Percentiles rank a stretch among this genome's conserved stretches.
Conservation (phyloP, 2,113 vertebrate species). For the Brienomyrus brachyistius region DNA sequence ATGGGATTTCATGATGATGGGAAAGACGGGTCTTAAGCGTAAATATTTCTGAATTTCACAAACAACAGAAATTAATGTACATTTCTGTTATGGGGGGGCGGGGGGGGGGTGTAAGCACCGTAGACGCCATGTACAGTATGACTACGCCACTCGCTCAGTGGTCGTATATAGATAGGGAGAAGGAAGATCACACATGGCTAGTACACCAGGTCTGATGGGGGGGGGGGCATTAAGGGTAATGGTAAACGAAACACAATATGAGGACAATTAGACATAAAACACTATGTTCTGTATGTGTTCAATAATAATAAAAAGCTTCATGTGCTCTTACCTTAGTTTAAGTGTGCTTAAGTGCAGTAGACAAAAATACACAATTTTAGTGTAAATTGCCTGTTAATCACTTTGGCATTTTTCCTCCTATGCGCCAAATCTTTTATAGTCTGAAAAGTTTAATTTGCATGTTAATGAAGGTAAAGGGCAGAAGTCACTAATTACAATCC, state of each 20-base stretch:
- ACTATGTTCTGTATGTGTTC: neutral
- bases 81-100: neutral
- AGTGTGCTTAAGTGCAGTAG: conserved; percentile 40
- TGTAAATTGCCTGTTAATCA: conserved; percentile 62
- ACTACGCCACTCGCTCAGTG: neutral
- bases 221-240: neutral
- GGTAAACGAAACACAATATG: neutral
- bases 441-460: conserved; percentile 83
- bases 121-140: neutral
- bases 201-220: neutral
- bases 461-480: conserved; percentile 91
- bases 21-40: neutral
- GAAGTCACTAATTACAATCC: conserved; percentile 92
- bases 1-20: neutral
- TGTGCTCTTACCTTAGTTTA: neutral
- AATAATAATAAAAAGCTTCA: neutral
- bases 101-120: neutral
- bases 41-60: neutral
- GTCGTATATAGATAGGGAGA: neutral
- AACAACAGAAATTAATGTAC: neutral
- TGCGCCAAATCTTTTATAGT: conserved; percentile 67
- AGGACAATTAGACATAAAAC: neutral
- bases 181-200: neutral
- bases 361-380: conserved; percentile 54
- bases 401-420: conserved; percentile 66